Conservation (phyloP, 2,888 invertebrate species). For the Orthonevra nobilis region DNA sequence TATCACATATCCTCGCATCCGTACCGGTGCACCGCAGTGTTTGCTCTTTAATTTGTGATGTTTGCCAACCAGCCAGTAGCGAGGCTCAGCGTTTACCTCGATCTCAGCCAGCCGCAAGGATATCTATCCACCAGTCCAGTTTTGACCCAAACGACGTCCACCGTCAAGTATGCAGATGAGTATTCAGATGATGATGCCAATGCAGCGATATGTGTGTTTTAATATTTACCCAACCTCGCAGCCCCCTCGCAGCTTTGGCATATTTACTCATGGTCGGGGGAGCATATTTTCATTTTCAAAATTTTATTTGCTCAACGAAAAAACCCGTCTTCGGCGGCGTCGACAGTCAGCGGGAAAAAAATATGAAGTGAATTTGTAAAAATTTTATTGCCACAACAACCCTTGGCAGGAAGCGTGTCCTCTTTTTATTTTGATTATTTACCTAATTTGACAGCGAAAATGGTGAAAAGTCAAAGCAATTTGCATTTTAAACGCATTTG, state of each 20-base stretch:
- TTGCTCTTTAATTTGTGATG: conserved; percentile 66
- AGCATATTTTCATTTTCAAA: conserved; percentile 61
- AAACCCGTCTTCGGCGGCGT: not conserved
- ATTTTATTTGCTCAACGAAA: conserved; percentile 61
- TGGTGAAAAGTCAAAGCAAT: conserved; percentile 68
- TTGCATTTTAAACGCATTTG: conserved; percentile 70
- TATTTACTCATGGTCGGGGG: conserved; percentile 50
- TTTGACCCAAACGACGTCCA: conserved; percentile 11
- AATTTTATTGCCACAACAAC: conserved; percentile 44
- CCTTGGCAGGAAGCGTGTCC: conserved; percentile 48
- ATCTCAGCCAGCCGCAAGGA: conserved; percentile 47
- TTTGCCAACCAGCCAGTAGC: conserved; percentile 61
- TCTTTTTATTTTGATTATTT: conserved; percentile 63
- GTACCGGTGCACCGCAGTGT: conserved; percentile 64
- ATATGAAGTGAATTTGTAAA: conserved; percentile 23
- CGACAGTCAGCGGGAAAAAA: conserved; percentile 26
- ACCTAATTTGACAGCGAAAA: conserved; percentile 69
- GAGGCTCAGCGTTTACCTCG: conserved; percentile 33
- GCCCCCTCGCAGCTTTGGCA: not conserved
- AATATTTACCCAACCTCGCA: conserved; percentile 48
- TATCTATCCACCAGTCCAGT: conserved; percentile 28
- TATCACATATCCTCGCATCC: too few species aligned
- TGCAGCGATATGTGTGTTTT: conserved; percentile 59
- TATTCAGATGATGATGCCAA: conserved; percentile 53
- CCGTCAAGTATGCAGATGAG: conserved; percentile 44